Percentiles rank a stretch among this genome's conserved stretches.
Conservation (phyloP, 2,113 vertebrate species). For the Muscicapa adusta region DNA sequence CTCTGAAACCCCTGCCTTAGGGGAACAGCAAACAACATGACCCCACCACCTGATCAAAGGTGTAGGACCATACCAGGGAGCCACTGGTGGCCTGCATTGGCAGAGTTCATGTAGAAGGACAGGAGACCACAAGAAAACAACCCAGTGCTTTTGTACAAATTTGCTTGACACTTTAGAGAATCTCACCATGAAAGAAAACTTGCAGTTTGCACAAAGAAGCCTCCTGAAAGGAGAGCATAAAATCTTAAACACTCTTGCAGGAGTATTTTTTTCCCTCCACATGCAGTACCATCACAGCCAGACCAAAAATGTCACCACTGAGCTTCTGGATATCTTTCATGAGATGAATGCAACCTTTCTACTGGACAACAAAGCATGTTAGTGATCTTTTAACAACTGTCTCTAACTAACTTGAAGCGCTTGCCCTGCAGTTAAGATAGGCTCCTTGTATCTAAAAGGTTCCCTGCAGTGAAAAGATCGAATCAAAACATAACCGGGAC, state of each 20-base stretch:
- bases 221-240: not conserved
- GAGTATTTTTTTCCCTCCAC: not conserved
- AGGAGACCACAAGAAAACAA: not conserved
- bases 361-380: not conserved
- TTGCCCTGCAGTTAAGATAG: not conserved
- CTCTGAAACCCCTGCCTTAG: not conserved
- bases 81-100: not conserved
- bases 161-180: not conserved
- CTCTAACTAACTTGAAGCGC: not conserved
- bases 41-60: accelerated
- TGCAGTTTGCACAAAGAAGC: not conserved
- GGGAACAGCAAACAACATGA: not conserved
- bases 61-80: not conserved
- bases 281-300: not conserved
- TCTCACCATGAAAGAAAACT: not conserved
- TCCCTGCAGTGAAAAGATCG: not conserved
- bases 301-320: not conserved
- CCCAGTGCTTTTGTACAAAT: not conserved
- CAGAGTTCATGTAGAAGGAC: accelerated
- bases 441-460: not conserved
- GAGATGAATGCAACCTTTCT: not conserved
- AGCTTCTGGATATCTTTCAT: not conserved
- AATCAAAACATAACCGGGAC: not conserved
- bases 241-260: not conserved
- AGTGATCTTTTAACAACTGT: not conserved